Evolutionary conservation across 2,888 invertebrate genomes (phyloP).

Genomic region (Drosophila mettleri): DNA sequence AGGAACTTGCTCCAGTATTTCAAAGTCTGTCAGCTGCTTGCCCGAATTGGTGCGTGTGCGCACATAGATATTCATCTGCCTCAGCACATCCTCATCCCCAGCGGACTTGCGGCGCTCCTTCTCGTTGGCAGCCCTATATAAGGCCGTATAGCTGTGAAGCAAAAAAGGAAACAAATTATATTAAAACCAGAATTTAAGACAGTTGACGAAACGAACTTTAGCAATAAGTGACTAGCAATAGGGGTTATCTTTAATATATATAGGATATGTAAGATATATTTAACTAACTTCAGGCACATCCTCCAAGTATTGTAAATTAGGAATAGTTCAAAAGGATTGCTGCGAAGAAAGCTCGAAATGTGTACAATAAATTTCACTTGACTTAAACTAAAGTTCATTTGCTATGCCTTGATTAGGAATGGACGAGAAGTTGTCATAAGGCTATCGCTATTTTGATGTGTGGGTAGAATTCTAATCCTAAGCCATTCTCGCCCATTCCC

Average conservation of each 20-base stretch:
- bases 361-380: conserved; percentile 17
- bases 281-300: conserved; percentile 80
- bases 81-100: conserved; percentile 91
- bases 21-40: conserved; percentile 94
- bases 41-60: conserved; percentile 94
- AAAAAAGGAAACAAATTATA: background rate
- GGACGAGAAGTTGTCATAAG: background rate
- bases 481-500: background rate
- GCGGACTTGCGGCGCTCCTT: conserved; percentile 92
- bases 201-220: conserved; percentile 58
- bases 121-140: conserved; percentile 80
- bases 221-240: conserved; percentile 51
- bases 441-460: background rate
- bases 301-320: conserved; percentile 81
- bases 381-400: conserved; percentile 56
- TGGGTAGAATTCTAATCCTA: background rate
- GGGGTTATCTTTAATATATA: background rate
- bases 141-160: conserved; percentile 80
- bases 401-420: conserved; percentile 1
- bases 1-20: conserved; percentile 96
- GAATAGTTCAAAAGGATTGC: conserved; percentile 78
- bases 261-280: conserved; percentile 8
- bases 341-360: conserved; percentile 63
- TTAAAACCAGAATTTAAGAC: background rate
- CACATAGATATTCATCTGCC: conserved; percentile 90